A percentile compares a stretch with the other conserved stretches of the same genome.
phyloP scores from a whole-genome alignment of 2,797 vertebrate genomes.

The Schizopygopsis malacanthus region DNA sequence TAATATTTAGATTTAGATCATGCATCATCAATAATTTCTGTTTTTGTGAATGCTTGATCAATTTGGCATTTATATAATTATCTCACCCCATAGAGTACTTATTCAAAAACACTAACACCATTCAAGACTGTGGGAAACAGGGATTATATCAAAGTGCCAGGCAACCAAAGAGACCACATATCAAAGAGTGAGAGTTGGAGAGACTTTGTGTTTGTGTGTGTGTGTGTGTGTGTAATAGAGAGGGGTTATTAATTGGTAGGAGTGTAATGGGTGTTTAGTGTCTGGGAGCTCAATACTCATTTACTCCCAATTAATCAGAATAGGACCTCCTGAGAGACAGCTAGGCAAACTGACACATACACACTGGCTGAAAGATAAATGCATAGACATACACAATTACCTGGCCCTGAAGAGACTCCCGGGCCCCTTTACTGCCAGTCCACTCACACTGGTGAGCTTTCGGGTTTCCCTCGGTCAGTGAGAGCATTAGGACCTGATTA shows the following conservation, averaged over 20 bases:
- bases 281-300: constrained; percentile 70
- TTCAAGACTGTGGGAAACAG: not conserved
- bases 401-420: constrained; percentile 25
- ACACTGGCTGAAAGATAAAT: constrained; percentile 41
- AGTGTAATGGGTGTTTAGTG: constrained; percentile 72
- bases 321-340: constrained; percentile 56
- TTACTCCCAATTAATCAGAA: constrained; percentile 71
- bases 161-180: constrained; percentile 1
- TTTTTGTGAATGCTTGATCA: constrained; percentile 19
- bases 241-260: constrained; percentile 58
- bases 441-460: constrained; percentile 38
- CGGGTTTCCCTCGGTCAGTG: constrained; percentile 24
- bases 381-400: constrained; percentile 22
- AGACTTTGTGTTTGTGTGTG: constrained; percentile 12
- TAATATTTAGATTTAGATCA: constrained; percentile 21
- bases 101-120: constrained; percentile 13
- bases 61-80: constrained; percentile 13
- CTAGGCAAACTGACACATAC: constrained; percentile 45
- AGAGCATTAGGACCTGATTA: constrained; percentile 56
- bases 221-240: constrained; percentile 17
- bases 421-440: constrained; percentile 10
- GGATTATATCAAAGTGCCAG: constrained; percentile 7
- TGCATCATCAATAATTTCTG: not conserved
- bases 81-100: constrained; percentile 16
- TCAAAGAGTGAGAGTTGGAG: constrained; percentile 12